Conservation (phyloP, 1,140 invertebrate genomes). For the Magallana gigas region DNA sequence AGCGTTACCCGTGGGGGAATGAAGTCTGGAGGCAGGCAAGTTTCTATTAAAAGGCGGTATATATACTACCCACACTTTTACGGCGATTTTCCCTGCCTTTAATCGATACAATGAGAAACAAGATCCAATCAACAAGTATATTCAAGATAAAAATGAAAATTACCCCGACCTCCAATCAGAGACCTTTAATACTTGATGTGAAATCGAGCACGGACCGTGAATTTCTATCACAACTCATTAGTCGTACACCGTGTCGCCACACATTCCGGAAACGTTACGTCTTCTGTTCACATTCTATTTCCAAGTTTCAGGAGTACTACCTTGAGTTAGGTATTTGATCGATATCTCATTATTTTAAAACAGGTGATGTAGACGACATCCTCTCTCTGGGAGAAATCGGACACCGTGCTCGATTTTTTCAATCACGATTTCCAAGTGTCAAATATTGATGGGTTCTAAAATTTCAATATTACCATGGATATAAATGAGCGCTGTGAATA, state of each 20-base stretch:
- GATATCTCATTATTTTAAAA: not conserved
- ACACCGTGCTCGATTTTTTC: not conserved
- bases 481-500: not conserved
- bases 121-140: constrained; percentile 12
- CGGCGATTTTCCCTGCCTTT: not conserved
- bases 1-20: not conserved
- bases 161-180: not conserved
- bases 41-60: constrained; percentile 20
- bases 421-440: not conserved
- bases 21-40: not conserved
- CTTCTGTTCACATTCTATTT: not conserved
- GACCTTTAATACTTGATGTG: constrained; percentile 3
- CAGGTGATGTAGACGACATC: constrained; percentile 11
- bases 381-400: not conserved
- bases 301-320: not conserved
- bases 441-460: not conserved
- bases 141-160: constrained; percentile 25
- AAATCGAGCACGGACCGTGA: not conserved
- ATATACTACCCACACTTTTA: constrained; percentile 2
- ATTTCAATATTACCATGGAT: not conserved
- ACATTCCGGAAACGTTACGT: not conserved
- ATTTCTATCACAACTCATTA: not conserved
- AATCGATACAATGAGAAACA: constrained; percentile 19
- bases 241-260: not conserved
- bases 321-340: not conserved